Percentiles rank a stretch among this genome's conserved stretches.
These are phyloP conservation scores for Anodontia alba DNA, from an alignment of 2,888 invertebrate species.

Conservation along the genomic window DNA sequence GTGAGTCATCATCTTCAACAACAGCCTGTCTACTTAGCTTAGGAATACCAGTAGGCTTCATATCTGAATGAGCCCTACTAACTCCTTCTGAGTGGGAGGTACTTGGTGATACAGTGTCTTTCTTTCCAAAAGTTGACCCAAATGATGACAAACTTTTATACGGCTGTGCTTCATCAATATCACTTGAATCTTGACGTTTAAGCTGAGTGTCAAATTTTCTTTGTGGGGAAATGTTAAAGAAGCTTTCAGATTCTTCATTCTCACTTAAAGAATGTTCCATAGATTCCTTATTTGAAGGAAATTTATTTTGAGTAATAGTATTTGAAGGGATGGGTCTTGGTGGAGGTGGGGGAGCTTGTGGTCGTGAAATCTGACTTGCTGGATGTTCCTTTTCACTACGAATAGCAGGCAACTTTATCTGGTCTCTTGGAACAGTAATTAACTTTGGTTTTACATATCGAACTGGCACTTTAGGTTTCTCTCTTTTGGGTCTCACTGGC, in stretches of 20 bases:
- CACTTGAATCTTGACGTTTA: constrained; percentile 43
- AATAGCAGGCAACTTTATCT: constrained; percentile 38
- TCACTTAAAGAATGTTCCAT: constrained; percentile 36
- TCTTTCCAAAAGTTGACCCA: constrained; percentile 49
- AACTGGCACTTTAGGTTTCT: constrained; percentile 68
- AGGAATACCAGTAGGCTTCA: not conserved
- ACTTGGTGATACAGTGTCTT: not conserved
- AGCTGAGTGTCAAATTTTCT: constrained; percentile 40
- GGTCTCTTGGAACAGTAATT: constrained; percentile 66
- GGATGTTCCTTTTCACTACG: not conserved
- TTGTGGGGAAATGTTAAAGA: constrained; percentile 51
- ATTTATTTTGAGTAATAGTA: not conserved
- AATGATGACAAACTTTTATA: constrained; percentile 52
- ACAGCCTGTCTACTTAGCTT: constrained; percentile 12
- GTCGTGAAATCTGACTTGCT: constrained; percentile 7
- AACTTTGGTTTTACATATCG: constrained; percentile 73
- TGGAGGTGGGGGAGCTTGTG: constrained; percentile 57
- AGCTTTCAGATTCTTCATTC: constrained; percentile 33
- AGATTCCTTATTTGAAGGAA: not conserved
- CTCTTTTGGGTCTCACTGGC: constrained; percentile 36
- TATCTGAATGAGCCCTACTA: not conserved
- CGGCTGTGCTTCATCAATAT: constrained; percentile 26
- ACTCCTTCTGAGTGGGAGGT: not conserved
- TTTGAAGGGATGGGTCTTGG: constrained; percentile 54
- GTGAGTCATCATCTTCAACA: constrained; percentile 2